A percentile compares a stretch with the other conserved stretches of the same genome.
Evolutionary conservation across 2,113 vertebrate species (phyloP).

Genomic region (Dipodomys spectabilis): DNA sequence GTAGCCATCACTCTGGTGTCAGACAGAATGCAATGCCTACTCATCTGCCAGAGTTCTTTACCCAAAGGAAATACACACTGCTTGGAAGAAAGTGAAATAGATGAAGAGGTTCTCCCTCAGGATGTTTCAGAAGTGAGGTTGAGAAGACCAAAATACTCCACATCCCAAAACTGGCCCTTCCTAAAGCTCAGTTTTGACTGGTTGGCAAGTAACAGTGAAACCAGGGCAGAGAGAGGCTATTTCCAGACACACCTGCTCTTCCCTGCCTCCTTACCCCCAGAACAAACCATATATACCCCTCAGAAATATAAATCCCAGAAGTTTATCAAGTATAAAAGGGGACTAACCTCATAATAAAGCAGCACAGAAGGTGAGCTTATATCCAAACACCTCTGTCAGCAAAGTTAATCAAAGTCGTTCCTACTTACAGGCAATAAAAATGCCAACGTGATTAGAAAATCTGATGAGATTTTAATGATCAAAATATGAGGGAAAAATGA

Average conservation of each 20-base stretch:
- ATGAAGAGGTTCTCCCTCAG: slow-evolving; percentile 89
- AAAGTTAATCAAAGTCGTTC: background rate
- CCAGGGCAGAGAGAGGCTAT: slow-evolving; percentile 80
- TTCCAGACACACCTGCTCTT: slow-evolving; percentile 37
- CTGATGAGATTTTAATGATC: background rate
- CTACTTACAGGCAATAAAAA: background rate
- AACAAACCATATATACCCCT: background rate
- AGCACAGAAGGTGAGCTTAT: background rate
- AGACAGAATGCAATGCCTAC: slow-evolving; percentile 89
- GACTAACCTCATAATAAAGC: background rate
- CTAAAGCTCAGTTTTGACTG: slow-evolving; percentile 92
- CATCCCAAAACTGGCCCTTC: slow-evolving; percentile 94
- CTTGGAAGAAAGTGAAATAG: slow-evolving; percentile 93
- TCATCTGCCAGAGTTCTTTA: slow-evolving; percentile 89
- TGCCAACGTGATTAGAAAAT: background rate
- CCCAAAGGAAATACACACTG: slow-evolving; percentile 91
- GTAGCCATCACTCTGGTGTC: slow-evolving; percentile 92
- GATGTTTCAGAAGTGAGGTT: slow-evolving; percentile 94
- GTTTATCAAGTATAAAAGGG: background rate
- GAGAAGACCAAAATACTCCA: slow-evolving; percentile 85
- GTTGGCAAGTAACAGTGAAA: slow-evolving; percentile 88
- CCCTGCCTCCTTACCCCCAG: slow-evolving; percentile 53
- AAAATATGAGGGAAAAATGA: background rate
- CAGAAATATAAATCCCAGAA: background rate
- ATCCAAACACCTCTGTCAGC: background rate